Conservation (phyloP, 2,113 vertebrate genomes). For the Dasypus novemcinctus region DNA sequence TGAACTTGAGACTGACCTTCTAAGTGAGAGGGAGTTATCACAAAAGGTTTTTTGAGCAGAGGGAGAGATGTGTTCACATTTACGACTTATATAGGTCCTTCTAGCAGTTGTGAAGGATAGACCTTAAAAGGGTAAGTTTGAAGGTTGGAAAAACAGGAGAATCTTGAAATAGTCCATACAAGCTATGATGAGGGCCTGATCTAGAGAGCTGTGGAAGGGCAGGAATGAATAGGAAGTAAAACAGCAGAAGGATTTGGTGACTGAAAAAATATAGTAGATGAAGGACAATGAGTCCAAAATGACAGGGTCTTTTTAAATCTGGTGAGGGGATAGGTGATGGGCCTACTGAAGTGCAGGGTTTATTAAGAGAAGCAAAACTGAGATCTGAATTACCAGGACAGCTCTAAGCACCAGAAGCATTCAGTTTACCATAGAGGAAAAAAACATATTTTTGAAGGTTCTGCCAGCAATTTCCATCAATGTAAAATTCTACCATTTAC, state of each 20-base stretch:
- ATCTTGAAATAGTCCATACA: not conserved
- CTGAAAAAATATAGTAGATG: not conserved
- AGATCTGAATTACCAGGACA: not conserved
- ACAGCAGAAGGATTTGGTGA: not conserved
- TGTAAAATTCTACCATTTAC: conserved; percentile 62
- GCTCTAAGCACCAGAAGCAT: conserved; percentile 22
- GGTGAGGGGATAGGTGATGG: too few species aligned
- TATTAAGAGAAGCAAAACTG: not conserved
- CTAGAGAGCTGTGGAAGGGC: not conserved
- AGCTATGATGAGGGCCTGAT: not conserved
- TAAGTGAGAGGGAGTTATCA: not conserved
- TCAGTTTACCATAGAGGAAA: conserved; percentile 37
- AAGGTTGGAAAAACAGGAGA: not conserved
- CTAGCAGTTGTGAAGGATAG: not conserved
- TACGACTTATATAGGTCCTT: not conserved
- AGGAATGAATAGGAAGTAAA: not conserved
- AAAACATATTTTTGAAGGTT: conserved; percentile 56
- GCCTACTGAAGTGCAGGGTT: not conserved
- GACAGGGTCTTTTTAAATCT: not conserved
- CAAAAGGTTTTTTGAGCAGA: not conserved
- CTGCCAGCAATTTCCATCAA: conserved; percentile 69
- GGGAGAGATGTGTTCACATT: not conserved
- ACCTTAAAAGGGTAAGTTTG: not conserved
- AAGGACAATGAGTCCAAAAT: not conserved
- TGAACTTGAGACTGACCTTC: not conserved